Evolutionary conservation across 2,888 invertebrate genomes (phyloP), one percentile per base, ranked within the genome.

Genomic region (Oligia strigilis): DNA sequence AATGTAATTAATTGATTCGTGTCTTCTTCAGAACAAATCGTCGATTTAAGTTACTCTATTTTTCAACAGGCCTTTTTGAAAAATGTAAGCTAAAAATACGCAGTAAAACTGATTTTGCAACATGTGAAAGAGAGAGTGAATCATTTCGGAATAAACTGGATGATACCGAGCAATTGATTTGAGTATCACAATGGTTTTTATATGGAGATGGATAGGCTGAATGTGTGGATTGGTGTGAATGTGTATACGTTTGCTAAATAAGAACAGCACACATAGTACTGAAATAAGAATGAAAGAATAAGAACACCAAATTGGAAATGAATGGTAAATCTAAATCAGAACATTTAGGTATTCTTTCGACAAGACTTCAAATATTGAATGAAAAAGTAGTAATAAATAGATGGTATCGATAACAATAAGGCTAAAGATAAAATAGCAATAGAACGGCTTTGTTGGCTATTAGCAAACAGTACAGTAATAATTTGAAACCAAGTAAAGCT

Each of bases 1-100:
- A 94, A 95, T 95, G 92, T 91, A 93, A 93, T 94, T 94, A 95
- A 95, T 94, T 93, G 93, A 92, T 92, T 90, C 91, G 88, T 91
- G 93, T 91, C 93, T 90, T 91, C 91, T 91, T 84, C 88, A 90
- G 90, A 85, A 85, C 82, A 89, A 90, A 90, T 88, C 80, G 88
- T 80, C 80, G 77, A 82, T 81, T 85, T 82, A 60, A 89, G 87
- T 78, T 87, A 82, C 86, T 82, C 76, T 82, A 81, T 81, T 78
- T 81, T 55, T 62, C 65, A 73, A 65, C 23, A 40, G 36, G 43
- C 13, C 9, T 11, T 76, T 43, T 23, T 60, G 52, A 46, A 89
- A 89, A 89, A 76, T 83, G 75, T 58, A 75, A 84, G 77, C 77
- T 90, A 82, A 80, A 77, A 5, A 8, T 70, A 65, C 5, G n/a